Base-by-base conservation (phyloP, 2,888 invertebrate species). In the Danaus chrysippus region DNA sequence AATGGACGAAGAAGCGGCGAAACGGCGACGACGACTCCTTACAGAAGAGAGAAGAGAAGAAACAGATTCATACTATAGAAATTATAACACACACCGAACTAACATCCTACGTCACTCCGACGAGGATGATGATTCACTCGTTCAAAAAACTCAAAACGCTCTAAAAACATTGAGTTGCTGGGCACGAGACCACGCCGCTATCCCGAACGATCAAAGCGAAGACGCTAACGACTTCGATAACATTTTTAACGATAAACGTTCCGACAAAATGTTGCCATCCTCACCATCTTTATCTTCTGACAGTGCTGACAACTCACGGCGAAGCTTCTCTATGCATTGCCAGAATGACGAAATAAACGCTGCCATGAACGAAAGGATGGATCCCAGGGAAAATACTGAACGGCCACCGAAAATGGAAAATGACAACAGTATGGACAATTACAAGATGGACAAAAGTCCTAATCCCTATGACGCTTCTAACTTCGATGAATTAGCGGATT, bases 121-220 rank as follows among this genome's bases (percentile, higher is more conserved):
- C 52, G 94, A 94, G 72, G 96, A 96, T 73, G 95, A 96, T 76
- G 97, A 97, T 80, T 95, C 94, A 0, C 92, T 96, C 60, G 96
- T 97, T 67, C 92, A 96, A 58, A 97, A 97, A 82, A 97, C 97
- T 2, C 97, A 97, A 80, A 96, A 96, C 1, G 97, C 97, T 0
- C 83, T 97, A 42, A 96, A 96, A 81, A 95, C 95, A 71, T 87
- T 97, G n/a, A 96, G 96, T 13, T 96, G 95, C 79, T 96, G 96
- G 95, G 94, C 94, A 8, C 81, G 84, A n/a, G 95, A 95, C 12
- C 93, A 94, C 34, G 92, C 92, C 9, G 92, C 93, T 42, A 77
- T 91, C 10, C 94, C 94, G 73, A 93, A 94, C 61, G 93, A 93
- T 67, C 93, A 94, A 67, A 94, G 94, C 73, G 96, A 96, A 69